Conservation (phyloP, 1,140 invertebrate species). For the Drosophila ohnishii region DNA sequence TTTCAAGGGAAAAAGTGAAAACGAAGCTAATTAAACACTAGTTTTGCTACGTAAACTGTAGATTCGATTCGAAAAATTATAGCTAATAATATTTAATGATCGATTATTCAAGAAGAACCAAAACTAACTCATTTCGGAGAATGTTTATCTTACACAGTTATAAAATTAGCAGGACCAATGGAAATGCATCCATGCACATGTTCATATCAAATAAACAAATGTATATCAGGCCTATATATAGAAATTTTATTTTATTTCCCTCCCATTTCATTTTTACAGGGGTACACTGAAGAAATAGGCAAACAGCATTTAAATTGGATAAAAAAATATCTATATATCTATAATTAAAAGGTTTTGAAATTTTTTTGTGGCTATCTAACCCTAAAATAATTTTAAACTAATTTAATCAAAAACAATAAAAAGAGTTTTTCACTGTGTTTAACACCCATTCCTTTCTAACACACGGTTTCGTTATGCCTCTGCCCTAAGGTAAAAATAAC, state of each 20-base stretch:
- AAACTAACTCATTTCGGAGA: neutral
- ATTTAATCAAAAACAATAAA: neutral
- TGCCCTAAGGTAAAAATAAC: constrained; percentile 9
- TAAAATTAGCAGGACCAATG: neutral
- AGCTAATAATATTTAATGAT: neutral
- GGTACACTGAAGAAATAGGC: neutral
- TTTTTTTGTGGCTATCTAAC: neutral
- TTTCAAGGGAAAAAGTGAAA: constrained; percentile 10
- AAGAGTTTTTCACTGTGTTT: neutral
- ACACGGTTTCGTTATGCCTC: neutral
- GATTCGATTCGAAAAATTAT: neutral
- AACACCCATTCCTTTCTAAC: constrained; percentile 1
- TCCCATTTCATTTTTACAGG: constrained; percentile 7
- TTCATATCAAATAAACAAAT: constrained; percentile 19
- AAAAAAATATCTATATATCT: neutral
- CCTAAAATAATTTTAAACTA: neutral
- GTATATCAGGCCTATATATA: constrained; percentile 21
- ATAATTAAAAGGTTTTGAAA: neutral
- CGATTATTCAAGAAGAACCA: neutral
- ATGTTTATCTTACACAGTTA: constrained; percentile 25
- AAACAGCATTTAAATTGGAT: neutral
- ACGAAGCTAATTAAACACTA: neutral
- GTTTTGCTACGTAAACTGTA: neutral
- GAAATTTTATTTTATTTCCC: constrained; percentile 21
- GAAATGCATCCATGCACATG: constrained; percentile 16